Conservation (phyloP, 2,888 invertebrate genomes). For the Autographa pulchrina region DNA sequence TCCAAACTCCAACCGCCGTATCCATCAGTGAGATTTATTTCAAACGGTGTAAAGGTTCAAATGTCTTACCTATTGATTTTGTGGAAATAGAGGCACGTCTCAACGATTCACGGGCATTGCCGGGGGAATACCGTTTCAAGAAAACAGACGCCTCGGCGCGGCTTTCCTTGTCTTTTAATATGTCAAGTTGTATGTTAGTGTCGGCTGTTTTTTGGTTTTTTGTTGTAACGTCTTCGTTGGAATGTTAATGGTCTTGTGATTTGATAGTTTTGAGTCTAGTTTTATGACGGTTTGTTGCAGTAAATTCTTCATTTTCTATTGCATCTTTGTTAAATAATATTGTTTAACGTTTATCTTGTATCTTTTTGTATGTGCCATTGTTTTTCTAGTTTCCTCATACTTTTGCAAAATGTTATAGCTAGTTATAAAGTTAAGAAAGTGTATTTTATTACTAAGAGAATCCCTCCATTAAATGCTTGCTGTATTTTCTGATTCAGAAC, state of each 20-base stretch:
- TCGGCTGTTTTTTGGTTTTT: slow-evolving; percentile 39
- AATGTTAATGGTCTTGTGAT: slow-evolving; percentile 8
- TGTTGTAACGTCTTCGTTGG: slow-evolving; percentile 9
- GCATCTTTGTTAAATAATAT: not conserved
- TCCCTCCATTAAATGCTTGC: slow-evolving; percentile 13
- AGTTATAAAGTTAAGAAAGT: not conserved
- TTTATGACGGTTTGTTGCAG: not conserved
- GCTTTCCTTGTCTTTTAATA: slow-evolving; percentile 51
- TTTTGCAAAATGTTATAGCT: not conserved
- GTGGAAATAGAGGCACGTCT: slow-evolving; percentile 72
- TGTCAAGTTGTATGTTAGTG: slow-evolving; percentile 47
- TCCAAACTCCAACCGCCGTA: slow-evolving; percentile 41
- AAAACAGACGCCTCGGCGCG: slow-evolving; percentile 43
- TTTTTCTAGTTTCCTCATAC: too few relatives aligned
- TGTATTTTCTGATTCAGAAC: slow-evolving; percentile 52
- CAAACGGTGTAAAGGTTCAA: slow-evolving; percentile 61
- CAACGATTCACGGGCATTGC: slow-evolving; percentile 51
- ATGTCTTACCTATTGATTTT: slow-evolving; percentile 79
- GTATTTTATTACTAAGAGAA: not conserved
- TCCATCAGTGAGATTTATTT: slow-evolving; percentile 56
- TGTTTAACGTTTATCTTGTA: not conserved
- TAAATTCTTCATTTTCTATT: not conserved
- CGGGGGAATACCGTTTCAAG: slow-evolving; percentile 55
- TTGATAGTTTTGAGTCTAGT: not conserved
- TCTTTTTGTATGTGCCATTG: not conserved